Evolutionary conservation across 2,113 vertebrate genomes (phyloP), one percentile per base, ranked within the genome.

Genomic region (rabbit (Oryctolagus cuniculus)): DNA sequence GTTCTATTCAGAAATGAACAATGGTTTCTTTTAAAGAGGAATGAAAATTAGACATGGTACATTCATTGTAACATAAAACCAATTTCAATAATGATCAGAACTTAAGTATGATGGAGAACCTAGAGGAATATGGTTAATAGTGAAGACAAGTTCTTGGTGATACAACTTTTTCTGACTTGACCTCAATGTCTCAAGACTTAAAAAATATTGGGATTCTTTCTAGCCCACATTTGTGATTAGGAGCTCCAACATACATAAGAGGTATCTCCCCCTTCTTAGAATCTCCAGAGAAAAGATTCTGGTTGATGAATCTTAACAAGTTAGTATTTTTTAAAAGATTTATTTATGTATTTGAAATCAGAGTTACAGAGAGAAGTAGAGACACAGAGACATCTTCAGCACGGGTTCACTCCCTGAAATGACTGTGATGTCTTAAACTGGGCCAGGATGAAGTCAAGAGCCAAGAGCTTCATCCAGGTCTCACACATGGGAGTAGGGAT

Each of bases 271-370:
- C 17, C 21, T 89, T 55, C 15, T 66, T 88, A 78, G n/a, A 86
- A 19, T 67, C 49, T 77, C 36, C 49, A 95, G 78, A 91, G 70
- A 96, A 92, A 95, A 80, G n/a, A 38, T 31, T 9, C 10, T 61
- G 6, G 80, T 92, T 86, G 83, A 89, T 29, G 90, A 85, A 91
- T 53, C 64, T 91, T 95, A 93, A 61, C n/a, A 80, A 92, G 15
- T 84, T 90, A 63, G 13, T 74, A 3, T 80, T 82, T 51, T 67
- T 51, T 27, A 51, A 9, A 44, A 44, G 44, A 38, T 63, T 15
- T 34, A 70, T 19, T 58, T 58, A 58, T 58, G 55, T 58, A 58
- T 58, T 58, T 58, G 55, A 58, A 58, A 44, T 44, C 44, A 21
- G 55, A 58, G 13, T 58, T 17, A 58, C 19, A 58, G 19, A 58